phyloP scores from a whole-genome alignment of 2,797 vertebrate species.

The Borostomias antarcticus region DNA sequence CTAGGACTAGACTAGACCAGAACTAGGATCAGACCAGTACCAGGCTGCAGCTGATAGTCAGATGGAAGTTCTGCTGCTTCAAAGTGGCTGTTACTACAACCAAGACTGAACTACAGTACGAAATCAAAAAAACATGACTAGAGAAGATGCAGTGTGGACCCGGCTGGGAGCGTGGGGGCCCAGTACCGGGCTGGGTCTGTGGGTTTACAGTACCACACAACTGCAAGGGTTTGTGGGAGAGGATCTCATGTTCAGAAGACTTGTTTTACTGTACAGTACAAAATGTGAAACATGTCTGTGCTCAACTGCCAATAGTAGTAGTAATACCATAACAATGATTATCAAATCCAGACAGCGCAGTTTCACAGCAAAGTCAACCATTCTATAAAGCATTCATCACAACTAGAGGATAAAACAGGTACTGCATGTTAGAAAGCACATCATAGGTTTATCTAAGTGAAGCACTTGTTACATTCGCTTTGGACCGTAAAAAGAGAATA shows the following conservation, averaged over 20 bases:
- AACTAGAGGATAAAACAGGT: background rate
- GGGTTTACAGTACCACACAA: background rate
- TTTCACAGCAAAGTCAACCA: conserved; percentile 11
- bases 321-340: background rate
- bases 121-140: conserved; percentile 21
- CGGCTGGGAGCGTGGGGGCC: background rate
- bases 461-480: conserved; percentile 8
- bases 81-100: conserved; percentile 13
- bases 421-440: background rate
- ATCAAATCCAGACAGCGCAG: background rate
- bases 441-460: background rate
- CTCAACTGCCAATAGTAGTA: background rate
- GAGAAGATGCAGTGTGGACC: conserved; percentile 5
- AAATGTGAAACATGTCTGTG: background rate
- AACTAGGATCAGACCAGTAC: background rate
- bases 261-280: conserved; percentile 9
- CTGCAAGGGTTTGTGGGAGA: background rate
- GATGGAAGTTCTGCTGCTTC: conserved; percentile 24
- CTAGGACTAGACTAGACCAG: background rate
- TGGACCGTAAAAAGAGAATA: conserved; percentile 8
- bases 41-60: background rate
- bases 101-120: conserved; percentile 18
- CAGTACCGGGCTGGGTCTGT: background rate
- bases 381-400: conserved; percentile 1
- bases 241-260: background rate